Conservation (phyloP, 2,113 vertebrate genomes). For the Plecotus auritus region DNA sequence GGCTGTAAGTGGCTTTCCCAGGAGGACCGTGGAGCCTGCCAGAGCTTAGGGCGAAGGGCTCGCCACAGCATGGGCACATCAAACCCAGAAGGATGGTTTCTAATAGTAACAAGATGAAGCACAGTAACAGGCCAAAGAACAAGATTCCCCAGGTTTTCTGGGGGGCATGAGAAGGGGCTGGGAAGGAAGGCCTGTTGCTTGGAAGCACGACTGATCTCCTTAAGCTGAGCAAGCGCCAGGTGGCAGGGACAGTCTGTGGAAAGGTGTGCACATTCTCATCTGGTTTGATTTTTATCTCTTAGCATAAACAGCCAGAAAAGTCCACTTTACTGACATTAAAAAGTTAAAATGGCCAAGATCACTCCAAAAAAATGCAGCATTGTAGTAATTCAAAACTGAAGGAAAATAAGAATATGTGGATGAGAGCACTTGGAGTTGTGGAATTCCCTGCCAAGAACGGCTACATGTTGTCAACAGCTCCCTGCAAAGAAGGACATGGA, state of each 20-base stretch:
- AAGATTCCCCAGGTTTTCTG: not conserved
- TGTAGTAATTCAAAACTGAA: not conserved
- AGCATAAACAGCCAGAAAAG: not conserved
- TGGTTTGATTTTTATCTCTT: not conserved
- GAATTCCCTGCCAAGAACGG: not conserved
- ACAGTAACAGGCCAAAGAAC: not conserved
- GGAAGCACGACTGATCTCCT: not conserved
- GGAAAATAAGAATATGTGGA: not conserved
- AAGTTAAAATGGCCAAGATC: not conserved
- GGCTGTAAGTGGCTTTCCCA: not conserved
- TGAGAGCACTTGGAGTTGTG: not conserved
- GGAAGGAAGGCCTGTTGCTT: not conserved
- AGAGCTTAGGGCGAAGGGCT: not conserved
- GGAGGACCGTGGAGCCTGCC: not conserved
- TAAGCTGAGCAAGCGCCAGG: not conserved
- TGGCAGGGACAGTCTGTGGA: not conserved
- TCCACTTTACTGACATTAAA: not conserved
- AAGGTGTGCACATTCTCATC: too few relatives aligned
- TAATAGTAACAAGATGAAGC: not conserved
- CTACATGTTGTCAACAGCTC: not conserved
- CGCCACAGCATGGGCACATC: not conserved
- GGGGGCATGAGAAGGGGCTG: rapidly evolving
- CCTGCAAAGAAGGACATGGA: not conserved
- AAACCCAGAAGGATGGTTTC: too few relatives aligned
- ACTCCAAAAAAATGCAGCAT: not conserved